phyloP scores from a whole-genome alignment of 2,797 vertebrate species.

The Cirrhinus mrigala region DNA sequence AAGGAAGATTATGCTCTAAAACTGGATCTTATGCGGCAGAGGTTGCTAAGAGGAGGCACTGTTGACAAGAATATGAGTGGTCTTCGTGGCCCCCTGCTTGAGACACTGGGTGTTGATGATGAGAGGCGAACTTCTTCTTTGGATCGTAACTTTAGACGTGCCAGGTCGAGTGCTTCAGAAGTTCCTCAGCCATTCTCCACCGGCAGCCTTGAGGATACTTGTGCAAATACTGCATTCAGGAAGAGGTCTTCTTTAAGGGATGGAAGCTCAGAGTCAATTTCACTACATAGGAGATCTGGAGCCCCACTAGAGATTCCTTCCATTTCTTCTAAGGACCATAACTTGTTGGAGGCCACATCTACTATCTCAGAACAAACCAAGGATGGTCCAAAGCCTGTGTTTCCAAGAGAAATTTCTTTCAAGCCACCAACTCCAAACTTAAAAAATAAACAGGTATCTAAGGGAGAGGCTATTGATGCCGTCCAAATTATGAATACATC shows the following conservation, averaged over 20 bases:
- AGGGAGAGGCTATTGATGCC: constrained; percentile 27
- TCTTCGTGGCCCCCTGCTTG: constrained; percentile 91
- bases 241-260: constrained; percentile 93
- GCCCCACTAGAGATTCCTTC: constrained; percentile 92
- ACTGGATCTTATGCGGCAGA: constrained; percentile 91
- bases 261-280: constrained; percentile 86
- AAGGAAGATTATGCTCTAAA: constrained; percentile 92
- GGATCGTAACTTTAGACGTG: constrained; percentile 75
- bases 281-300: constrained; percentile 89
- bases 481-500: background rate
- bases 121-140: constrained; percentile 75
- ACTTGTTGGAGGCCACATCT: constrained; percentile 87
- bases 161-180: constrained; percentile 69
- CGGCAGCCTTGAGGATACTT: constrained; percentile 80
- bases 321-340: constrained; percentile 71
- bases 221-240: constrained; percentile 80
- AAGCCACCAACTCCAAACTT: constrained; percentile 55
- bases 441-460: constrained; percentile 64
- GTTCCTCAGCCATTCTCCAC: constrained; percentile 84
- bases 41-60: constrained; percentile 84
- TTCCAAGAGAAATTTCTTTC: constrained; percentile 58
- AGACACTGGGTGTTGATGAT: constrained; percentile 86
- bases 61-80: constrained; percentile 91
- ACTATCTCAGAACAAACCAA: constrained; percentile 79
- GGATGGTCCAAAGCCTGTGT: constrained; percentile 66